Evolutionary conservation across 2,888 invertebrate genomes (phyloP).

Genomic region (Heliconius ismenius): DNA sequence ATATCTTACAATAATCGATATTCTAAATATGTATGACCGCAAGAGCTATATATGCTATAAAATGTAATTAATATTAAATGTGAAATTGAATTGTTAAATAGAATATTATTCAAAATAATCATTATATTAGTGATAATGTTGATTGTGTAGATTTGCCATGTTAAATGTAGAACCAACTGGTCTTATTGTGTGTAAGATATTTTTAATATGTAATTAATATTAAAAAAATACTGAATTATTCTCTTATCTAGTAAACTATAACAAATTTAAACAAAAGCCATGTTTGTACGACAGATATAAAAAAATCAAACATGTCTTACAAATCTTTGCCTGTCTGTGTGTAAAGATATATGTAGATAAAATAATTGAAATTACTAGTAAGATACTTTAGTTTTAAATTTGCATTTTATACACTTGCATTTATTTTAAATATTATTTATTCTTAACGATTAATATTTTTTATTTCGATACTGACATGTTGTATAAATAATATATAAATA

Average conservation of each 20-base stretch:
- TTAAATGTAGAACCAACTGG: conserved; percentile 36
- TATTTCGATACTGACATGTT: conserved; percentile 35
- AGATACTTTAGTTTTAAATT: conserved; percentile 43
- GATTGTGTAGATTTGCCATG: conserved; percentile 36
- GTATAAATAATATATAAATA: conserved; percentile 10
- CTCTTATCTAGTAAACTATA: neutral
- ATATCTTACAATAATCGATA: conserved; percentile 9
- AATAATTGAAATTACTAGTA: conserved; percentile 23
- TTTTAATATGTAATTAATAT: conserved; percentile 48
- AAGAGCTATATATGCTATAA: conserved; percentile 15
- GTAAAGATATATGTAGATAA: conserved; percentile 26
- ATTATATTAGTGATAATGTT: conserved; percentile 34
- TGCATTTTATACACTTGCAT: conserved; percentile 52
- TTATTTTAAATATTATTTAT: conserved; percentile 50
- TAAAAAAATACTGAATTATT: conserved; percentile 34
- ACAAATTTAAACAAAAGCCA: neutral
- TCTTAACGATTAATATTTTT: conserved; percentile 11
- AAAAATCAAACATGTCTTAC: neutral
- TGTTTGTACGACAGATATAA: conserved; percentile 1
- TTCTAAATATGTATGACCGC: conserved; percentile 6
- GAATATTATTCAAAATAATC: conserved; percentile 23
- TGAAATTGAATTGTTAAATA: conserved; percentile 30
- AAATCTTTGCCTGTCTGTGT: neutral
- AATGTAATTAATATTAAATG: conserved; percentile 9
- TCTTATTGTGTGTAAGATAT: conserved; percentile 39